Percentiles rank a stretch among this genome's conserved stretches.
Conservation (phyloP, 2,797 vertebrate genomes). For the Perodicticus potto region DNA sequence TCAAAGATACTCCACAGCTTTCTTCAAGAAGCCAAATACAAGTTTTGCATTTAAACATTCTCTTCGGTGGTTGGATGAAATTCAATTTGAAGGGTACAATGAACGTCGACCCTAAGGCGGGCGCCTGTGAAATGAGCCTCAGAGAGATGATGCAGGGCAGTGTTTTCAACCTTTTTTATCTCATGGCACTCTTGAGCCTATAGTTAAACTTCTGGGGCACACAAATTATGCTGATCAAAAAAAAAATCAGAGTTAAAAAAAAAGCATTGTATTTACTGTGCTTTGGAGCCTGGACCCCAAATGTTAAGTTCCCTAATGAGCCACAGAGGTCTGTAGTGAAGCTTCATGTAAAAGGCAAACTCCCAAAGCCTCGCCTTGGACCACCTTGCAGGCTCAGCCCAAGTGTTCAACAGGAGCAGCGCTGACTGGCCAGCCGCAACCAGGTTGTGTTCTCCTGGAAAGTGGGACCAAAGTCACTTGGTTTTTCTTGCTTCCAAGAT, state of each 20-base stretch:
- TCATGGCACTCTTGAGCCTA: no score
- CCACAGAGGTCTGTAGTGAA: background rate
- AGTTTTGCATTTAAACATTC: background rate
- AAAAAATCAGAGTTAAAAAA: no score
- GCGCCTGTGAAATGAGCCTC: background rate
- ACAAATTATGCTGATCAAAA: no score
- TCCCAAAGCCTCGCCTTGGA: background rate
- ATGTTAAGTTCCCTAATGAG: slow-evolving; percentile 10
- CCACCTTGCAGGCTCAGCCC: background rate
- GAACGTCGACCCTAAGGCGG: background rate
- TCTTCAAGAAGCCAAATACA: background rate
- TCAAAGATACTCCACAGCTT: background rate
- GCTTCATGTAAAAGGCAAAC: background rate
- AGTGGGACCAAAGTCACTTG: background rate
- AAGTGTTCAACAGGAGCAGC: background rate
- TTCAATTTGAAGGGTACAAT: background rate
- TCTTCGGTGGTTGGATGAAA: background rate
- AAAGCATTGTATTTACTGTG: no score
- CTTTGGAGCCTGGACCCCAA: background rate
- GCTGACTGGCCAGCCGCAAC: background rate
- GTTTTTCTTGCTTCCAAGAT: slow-evolving; percentile 43
- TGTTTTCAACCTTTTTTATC: no score
- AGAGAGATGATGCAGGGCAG: background rate
- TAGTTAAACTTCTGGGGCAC: no score
- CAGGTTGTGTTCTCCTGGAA: background rate